These are phyloP conservation scores for Phenacoccus solenopsis DNA, from an alignment of 1,140 invertebrate genomes.

Conservation along the genomic window DNA sequence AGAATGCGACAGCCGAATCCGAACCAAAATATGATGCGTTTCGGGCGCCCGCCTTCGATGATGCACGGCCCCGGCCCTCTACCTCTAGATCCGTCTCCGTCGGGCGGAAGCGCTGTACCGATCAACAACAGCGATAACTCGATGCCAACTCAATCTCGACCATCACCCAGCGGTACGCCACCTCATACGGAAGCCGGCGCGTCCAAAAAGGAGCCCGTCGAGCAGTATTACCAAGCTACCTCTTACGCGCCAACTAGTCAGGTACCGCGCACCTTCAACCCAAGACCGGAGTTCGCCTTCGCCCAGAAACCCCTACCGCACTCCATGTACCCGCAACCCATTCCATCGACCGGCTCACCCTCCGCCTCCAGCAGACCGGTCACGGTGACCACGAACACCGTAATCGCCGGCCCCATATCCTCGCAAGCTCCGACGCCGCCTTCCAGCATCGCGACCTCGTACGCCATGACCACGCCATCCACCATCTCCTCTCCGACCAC, in stretches of 20 bases:
- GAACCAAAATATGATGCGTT: not conserved
- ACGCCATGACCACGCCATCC: not conserved
- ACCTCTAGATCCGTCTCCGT: constrained; percentile 40
- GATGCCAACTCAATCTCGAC: not conserved
- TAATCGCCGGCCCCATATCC: not conserved
- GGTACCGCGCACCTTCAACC: constrained; percentile 31
- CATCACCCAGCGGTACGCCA: not conserved
- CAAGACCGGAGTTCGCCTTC: constrained; percentile 19
- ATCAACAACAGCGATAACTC: constrained; percentile 24
- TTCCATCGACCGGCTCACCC: not conserved
- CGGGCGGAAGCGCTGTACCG: constrained; percentile 39
- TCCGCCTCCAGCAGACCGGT: not conserved
- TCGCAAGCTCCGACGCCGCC: not conserved
- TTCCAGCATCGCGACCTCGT: not conserved
- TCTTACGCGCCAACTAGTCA: not conserved
- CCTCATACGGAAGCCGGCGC: too few species aligned
- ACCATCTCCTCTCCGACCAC: not conserved
- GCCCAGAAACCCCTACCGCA: constrained; percentile 24
- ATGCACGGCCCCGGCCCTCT: constrained; percentile 40
- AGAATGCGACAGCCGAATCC: not conserved
- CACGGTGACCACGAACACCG: not conserved
- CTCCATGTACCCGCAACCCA: not conserved
- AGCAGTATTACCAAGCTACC: not conserved
- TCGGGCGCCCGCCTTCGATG: constrained; percentile 26
- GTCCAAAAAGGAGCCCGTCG: too few species aligned